Percentiles rank a stretch among this genome's conserved stretches.
These are phyloP conservation scores for Portunus trituberculatus DNA, from an alignment of 1,140 invertebrate genomes.

Conservation along the genomic window DNA sequence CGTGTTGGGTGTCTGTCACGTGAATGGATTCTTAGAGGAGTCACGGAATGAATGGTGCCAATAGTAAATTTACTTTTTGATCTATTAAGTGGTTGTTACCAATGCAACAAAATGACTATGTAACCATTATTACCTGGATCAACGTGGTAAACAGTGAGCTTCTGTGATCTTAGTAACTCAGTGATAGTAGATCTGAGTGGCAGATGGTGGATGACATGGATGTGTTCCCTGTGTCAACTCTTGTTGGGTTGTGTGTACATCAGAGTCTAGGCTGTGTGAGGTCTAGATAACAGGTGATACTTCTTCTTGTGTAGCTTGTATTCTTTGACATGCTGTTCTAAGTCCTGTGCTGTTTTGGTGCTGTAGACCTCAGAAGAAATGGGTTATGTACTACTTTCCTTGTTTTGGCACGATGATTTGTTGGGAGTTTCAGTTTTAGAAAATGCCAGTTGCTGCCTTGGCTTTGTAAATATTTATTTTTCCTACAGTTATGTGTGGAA, in stretches of 20 bases:
- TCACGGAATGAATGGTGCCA: too few relatives aligned
- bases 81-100: too few relatives aligned
- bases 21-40: too few relatives aligned
- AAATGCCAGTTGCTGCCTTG: slow-evolving; percentile 47
- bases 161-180: neutral
- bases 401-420: slow-evolving; percentile 34
- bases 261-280: neutral
- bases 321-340: neutral
- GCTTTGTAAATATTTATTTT: slow-evolving; percentile 48
- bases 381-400: slow-evolving; percentile 14
- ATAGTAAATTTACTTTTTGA: too few relatives aligned
- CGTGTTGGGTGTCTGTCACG: too few relatives aligned
- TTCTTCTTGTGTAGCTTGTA: slow-evolving; percentile 1
- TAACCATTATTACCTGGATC: too few relatives aligned
- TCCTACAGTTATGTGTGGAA: slow-evolving; percentile 35
- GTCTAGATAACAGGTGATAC: neutral
- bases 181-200: neutral
- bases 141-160: neutral
- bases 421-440: slow-evolving; percentile 52
- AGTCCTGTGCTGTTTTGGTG: neutral
- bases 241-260: neutral
- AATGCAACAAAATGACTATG: too few relatives aligned
- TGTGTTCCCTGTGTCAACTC: neutral
- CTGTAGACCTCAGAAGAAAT: neutral
- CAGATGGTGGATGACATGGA: neutral